Conservation (phyloP, 2,888 invertebrate genomes). For the Dasypogon diadema region DNA sequence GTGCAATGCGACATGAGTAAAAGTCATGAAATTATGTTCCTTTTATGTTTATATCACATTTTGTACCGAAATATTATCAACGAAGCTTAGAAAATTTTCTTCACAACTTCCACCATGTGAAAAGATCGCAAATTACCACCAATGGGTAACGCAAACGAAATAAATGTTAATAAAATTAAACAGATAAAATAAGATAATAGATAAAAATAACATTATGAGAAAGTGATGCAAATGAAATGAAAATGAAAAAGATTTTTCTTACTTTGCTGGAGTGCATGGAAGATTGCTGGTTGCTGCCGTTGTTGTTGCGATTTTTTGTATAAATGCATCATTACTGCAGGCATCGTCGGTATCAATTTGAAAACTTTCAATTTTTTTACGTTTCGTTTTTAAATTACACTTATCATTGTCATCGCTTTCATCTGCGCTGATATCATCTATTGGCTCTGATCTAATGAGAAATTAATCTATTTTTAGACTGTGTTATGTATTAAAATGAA, state of each 20-base stretch:
- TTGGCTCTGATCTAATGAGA: constrained; percentile 52
- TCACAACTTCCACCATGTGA: background rate
- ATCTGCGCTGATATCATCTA: constrained; percentile 47
- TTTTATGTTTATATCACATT: too few relatives aligned
- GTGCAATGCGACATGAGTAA: too few relatives aligned
- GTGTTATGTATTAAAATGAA: constrained; percentile 41
- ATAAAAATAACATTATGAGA: constrained; percentile 33
- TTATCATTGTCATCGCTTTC: constrained; percentile 39
- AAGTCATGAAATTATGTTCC: too few relatives aligned
- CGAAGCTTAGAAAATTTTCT: too few relatives aligned
- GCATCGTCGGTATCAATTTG: constrained; percentile 68
- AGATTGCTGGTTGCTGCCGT: constrained; percentile 57
- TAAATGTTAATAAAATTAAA: constrained; percentile 31
- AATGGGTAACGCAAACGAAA: background rate
- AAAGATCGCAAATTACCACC: background rate
- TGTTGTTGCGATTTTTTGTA: constrained; percentile 64
- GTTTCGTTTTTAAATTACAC: constrained; percentile 60
- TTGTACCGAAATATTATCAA: too few relatives aligned
- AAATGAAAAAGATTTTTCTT: constrained; percentile 53
- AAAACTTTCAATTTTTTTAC: constrained; percentile 64
- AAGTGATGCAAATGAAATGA: constrained; percentile 30
- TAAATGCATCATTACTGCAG: constrained; percentile 68
- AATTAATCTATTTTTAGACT: constrained; percentile 50
- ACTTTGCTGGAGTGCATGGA: constrained; percentile 54
- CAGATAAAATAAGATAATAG: constrained; percentile 22